Evolutionary conservation across 2,113 vertebrate species (phyloP).

Genomic region (Dryoscopus gambensis): DNA sequence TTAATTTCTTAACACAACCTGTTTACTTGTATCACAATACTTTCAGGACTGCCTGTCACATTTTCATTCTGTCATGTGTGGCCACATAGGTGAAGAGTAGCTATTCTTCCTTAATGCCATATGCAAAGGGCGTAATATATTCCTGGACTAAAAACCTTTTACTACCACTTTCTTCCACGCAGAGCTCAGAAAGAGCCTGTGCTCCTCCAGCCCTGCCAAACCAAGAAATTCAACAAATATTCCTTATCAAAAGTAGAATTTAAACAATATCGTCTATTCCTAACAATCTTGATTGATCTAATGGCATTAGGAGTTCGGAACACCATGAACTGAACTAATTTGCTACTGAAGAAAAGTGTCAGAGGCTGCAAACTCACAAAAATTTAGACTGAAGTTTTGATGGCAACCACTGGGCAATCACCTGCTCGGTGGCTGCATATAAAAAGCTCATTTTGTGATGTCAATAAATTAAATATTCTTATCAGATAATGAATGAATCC

Average conservation of each 20-base stretch:
- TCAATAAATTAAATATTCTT: constrained; percentile 20
- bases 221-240: background rate
- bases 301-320: background rate
- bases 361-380: background rate
- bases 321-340: background rate
- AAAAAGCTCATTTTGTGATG: background rate
- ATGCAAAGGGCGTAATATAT: background rate
- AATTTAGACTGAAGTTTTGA: background rate
- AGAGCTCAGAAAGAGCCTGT: background rate
- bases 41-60: background rate
- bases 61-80: background rate
- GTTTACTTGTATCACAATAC: background rate
- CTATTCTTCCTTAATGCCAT: background rate
- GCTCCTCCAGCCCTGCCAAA: background rate
- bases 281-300: background rate
- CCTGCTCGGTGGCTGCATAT: background rate
- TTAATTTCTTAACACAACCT: background rate
- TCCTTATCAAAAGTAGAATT: background rate
- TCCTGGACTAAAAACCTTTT: background rate
- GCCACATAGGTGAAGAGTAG: background rate
- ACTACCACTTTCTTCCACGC: background rate
- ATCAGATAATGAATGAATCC: constrained; percentile 33
- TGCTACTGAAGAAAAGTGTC: background rate
- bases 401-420: background rate
- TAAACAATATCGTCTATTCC: background rate